Percentiles rank a stretch among this genome's conserved stretches.
Evolutionary conservation across 2,888 invertebrate genomes (phyloP).

Genomic region (Anaspis maculata): DNA sequence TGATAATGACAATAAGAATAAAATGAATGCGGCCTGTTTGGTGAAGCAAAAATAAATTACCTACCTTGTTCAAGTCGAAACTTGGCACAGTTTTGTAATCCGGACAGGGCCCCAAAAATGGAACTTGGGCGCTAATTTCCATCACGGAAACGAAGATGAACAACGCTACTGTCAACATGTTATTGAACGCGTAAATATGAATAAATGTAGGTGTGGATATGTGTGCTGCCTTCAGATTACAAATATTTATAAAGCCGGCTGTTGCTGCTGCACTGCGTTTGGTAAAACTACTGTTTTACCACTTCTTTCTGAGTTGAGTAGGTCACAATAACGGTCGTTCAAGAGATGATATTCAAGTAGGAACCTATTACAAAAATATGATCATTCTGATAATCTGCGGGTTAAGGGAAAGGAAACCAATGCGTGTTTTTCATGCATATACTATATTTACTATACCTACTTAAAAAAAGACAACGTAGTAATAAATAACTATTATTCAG

Average conservation of each 20-base stretch:
- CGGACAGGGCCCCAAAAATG: constrained; percentile 57
- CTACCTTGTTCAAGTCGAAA: constrained; percentile 53
- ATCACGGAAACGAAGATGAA: constrained; percentile 5
- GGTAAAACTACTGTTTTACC: constrained; percentile 3
- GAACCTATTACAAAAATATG: no score
- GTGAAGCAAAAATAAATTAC: constrained; percentile 1
- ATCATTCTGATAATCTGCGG: no score
- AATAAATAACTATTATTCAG: constrained; percentile 4
- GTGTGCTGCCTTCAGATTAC: no score
- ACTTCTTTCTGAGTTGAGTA: constrained; percentile 3
- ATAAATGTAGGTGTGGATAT: no score
- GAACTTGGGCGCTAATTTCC: constrained; percentile 47
- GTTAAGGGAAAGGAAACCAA: no score
- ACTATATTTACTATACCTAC: no score
- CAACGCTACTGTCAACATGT: constrained; percentile 4
- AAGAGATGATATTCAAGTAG: no score
- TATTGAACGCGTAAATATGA: no score
- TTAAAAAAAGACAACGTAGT: no score
- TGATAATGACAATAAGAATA: not conserved
- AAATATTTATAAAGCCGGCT: no score
- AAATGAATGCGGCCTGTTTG: no score
- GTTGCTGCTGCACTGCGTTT: constrained; percentile 5
- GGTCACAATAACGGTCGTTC: constrained; percentile 11
- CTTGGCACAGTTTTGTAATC: constrained; percentile 50
- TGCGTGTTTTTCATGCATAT: no score